These are phyloP conservation scores for Peromyscus leucopus DNA, from an alignment of 2,113 vertebrate genomes.

Conservation along the genomic window DNA sequence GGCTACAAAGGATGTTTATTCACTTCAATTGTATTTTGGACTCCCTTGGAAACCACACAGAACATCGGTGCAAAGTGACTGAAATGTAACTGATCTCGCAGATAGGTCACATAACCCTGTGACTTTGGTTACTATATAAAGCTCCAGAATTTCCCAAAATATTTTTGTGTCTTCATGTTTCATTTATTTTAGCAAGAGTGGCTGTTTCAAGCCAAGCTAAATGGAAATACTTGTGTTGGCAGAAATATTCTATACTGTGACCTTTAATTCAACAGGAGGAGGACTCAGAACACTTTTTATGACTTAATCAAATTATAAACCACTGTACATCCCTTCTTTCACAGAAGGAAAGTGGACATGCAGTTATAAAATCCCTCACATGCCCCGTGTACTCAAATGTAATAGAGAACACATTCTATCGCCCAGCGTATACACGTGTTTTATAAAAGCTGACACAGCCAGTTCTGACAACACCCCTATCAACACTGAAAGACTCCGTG, in stretches of 20 bases:
- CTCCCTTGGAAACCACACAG: slow-evolving; percentile 23
- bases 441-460: slow-evolving; percentile 43
- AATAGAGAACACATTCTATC: background rate
- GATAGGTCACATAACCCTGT: slow-evolving; percentile 26
- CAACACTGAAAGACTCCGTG: background rate
- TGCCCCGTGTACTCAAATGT: background rate
- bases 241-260: slow-evolving; percentile 59
- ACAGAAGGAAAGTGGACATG: slow-evolving; percentile 34
- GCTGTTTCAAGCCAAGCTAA: slow-evolving; percentile 63
- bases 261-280: slow-evolving; percentile 58
- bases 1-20: slow-evolving; percentile 47
- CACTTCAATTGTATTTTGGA: slow-evolving; percentile 43
- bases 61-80: background rate
- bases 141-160: slow-evolving; percentile 67
- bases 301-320: slow-evolving; percentile 64
- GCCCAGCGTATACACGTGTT: background rate
- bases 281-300: slow-evolving; percentile 23
- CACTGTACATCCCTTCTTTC: slow-evolving; percentile 24
- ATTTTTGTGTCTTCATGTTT: slow-evolving; percentile 72
- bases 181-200: slow-evolving; percentile 67
- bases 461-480: background rate
- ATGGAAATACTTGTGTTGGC: slow-evolving; percentile 65
- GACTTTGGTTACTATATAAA: slow-evolving; percentile 77
- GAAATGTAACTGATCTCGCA: slow-evolving; percentile 60
- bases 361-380: slow-evolving; percentile 26